Evolutionary conservation across 1,140 invertebrate genomes (phyloP), one percentile per base, ranked within the genome.

Genomic region (Conus betulinus): DNA sequence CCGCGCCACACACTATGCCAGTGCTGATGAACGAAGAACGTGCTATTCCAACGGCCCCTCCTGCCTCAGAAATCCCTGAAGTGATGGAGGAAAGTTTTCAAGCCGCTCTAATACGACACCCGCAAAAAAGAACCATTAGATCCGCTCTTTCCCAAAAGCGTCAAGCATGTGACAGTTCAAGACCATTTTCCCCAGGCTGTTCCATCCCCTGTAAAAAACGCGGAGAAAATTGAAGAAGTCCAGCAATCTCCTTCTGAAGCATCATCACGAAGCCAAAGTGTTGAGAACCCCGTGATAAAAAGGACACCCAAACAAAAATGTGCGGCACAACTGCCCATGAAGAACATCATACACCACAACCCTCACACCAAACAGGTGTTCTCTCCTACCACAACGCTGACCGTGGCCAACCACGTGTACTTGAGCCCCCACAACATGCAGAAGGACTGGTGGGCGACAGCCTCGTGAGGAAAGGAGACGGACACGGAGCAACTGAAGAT

Each of bases 351-450:
- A 13, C 39, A 52, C 20, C 79, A 81, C 79, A 52, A 53, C 13
- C 79, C 79, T 8, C 51, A 53, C 10, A 53, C 79, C 51, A 81
- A 81, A 23, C 79, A 81, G 79, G 25, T 53, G 4, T 81, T 81
- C 51, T 53, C 39, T 53, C 79, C 79, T 4, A 81, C 27, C 51
- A 81, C 79, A 7, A 81, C 79, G 13, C 79, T 81, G 10, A 81
- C 79, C 17, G 39, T 81, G 79, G 10, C 79, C 79, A 81, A 81
- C 51, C 79, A 81, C 79, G 79, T 81, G 13, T 81, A 81, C 51
- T 13, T 81, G 51, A 81, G 13, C 51, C 79, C 79, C 79, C 79
- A 8, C 79, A 39, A 5, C 15, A 39, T 4, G 13, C 13, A 6
- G 52, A 81, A 13, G 51, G 52, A 13, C 5, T 81, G 17, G 15